Evolutionary conservation across 2,888 invertebrate genomes (phyloP).

Genomic region (Andricus quercusramuli): DNA sequence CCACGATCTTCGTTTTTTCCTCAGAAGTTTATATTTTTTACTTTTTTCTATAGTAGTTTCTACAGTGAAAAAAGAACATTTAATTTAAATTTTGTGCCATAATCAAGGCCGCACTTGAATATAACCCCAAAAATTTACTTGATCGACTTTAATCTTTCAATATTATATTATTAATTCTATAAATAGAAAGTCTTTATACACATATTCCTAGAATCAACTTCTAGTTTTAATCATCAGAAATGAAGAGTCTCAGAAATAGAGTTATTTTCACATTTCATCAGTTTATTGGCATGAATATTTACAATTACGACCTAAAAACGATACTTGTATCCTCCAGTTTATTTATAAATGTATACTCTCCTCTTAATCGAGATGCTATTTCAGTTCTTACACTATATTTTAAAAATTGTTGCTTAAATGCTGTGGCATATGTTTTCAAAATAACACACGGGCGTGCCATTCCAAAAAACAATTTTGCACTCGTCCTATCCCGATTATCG

Average conservation of each 20-base stretch:
- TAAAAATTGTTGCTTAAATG: slow-evolving; percentile 15
- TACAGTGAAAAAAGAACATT: no score
- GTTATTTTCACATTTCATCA: background rate
- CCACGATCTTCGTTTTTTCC: background rate
- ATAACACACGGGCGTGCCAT: background rate
- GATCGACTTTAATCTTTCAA: no score
- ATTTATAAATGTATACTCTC: background rate
- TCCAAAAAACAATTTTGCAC: background rate
- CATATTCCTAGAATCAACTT: no score
- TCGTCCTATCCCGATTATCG: slow-evolving; percentile 15
- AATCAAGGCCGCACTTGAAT: no score
- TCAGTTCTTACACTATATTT: background rate
- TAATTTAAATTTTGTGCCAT: no score
- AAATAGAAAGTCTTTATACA: no score
- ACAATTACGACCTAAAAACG: background rate
- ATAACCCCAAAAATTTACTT: no score
- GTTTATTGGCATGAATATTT: background rate
- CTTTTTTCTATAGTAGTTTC: no score
- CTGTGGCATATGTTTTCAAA: slow-evolving; percentile 10
- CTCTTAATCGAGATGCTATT: background rate
- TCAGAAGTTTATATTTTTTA: background rate
- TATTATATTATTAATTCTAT: no score
- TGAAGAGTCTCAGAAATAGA: background rate
- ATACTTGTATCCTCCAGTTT: background rate
- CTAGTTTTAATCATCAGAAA: no score